Conservation (phyloP, 2,797 vertebrate species). For the Ataeniobius toweri region DNA sequence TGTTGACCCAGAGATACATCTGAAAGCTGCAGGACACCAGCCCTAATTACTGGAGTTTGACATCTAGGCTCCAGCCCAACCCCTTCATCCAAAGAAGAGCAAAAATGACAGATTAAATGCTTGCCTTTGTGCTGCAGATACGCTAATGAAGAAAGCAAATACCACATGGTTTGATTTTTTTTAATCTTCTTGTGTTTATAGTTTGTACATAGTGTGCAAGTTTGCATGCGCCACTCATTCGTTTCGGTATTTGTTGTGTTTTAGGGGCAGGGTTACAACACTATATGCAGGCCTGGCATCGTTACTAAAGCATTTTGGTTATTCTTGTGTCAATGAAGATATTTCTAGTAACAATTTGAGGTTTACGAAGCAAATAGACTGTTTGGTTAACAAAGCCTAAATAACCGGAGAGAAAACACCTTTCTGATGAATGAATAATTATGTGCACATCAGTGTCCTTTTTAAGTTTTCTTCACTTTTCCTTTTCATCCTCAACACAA, state of each 20-base stretch:
- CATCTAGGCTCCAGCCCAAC: too few relatives aligned
- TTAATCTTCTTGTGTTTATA: too few relatives aligned
- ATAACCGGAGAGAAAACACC: background rate
- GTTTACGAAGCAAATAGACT: background rate
- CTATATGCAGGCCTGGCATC: background rate
- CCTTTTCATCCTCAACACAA: conserved; percentile 4
- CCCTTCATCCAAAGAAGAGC: background rate
- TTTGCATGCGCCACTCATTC: background rate
- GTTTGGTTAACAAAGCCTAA: background rate
- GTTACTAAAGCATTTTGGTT: too few relatives aligned
- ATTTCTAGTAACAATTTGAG: background rate
- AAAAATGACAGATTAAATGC: background rate
- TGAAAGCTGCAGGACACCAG: too few relatives aligned
- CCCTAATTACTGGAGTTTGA: too few relatives aligned
- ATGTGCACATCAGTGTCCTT: background rate
- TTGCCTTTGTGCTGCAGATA: background rate
- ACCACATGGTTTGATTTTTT: too few relatives aligned
- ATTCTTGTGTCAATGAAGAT: background rate
- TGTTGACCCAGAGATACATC: too few relatives aligned
- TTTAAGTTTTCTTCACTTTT: background rate
- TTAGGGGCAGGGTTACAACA: too few relatives aligned
- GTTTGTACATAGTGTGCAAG: background rate
- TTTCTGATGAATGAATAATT: background rate
- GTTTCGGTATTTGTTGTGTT: background rate
- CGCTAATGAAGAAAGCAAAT: too few relatives aligned